phyloP scores from a whole-genome alignment of 2,797 vertebrate species.

The Sebastes aleutianus region DNA sequence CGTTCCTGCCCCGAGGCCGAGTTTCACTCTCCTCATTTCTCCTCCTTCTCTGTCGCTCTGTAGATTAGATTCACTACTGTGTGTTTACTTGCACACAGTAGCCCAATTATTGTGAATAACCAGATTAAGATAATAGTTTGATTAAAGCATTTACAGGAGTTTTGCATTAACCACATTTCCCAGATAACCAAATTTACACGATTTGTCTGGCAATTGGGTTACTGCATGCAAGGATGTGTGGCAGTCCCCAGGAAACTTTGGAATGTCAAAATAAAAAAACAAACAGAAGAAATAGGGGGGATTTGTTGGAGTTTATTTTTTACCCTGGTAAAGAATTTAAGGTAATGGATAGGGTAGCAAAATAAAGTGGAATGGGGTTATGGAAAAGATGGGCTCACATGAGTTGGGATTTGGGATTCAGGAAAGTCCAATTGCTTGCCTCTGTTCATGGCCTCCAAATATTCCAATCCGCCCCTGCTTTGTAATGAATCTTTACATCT shows the following conservation, averaged over 20 bases:
- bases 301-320: neutral
- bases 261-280: neutral
- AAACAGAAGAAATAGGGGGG: neutral
- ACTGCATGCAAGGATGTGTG: neutral
- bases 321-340: neutral
- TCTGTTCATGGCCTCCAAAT: neutral
- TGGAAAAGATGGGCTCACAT: neutral
- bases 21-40: slow-evolving; percentile 7
- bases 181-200: neutral
- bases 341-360: neutral
- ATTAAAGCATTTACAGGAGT: slow-evolving; percentile 17
- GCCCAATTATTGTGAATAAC: slow-evolving; percentile 36
- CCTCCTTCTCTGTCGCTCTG: neutral
- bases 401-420: neutral
- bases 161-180: slow-evolving; percentile 5
- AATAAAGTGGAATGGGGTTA: neutral
- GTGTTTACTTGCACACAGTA: slow-evolving; percentile 23
- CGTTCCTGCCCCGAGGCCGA: slow-evolving; percentile 31
- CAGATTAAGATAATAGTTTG: slow-evolving; percentile 22
- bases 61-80: neutral
- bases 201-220: slow-evolving; percentile 9
- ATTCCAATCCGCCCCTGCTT: neutral
- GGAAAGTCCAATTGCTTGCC: neutral
- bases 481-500: neutral
- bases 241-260: neutral